Evolutionary conservation across 2,888 invertebrate genomes (phyloP).

Genomic region (Scaptomyza caliginosa): DNA sequence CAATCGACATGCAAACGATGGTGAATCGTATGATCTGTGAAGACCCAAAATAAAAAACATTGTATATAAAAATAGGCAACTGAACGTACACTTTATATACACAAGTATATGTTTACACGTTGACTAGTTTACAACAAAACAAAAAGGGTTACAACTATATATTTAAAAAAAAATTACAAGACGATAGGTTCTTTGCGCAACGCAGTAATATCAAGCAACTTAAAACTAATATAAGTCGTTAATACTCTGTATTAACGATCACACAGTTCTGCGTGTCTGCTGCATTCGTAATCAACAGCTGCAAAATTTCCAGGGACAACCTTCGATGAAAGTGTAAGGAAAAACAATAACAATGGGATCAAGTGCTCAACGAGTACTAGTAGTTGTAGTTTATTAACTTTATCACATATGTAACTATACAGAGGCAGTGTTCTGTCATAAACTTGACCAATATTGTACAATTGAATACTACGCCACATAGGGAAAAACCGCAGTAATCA

Average conservation of each 20-base stretch:
- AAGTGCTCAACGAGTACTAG: conserved; percentile 11
- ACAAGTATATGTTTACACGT: neutral
- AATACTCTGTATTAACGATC: neutral
- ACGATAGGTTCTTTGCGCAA: neutral
- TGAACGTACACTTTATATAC: neutral
- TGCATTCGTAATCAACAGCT: conserved; percentile 4
- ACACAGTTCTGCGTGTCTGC: neutral
- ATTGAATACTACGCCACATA: conserved; percentile 5
- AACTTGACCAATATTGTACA: conserved; percentile 68
- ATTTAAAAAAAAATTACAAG: neutral
- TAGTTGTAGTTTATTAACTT: conserved; percentile 17
- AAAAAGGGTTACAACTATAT: no score
- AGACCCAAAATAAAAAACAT: conserved; percentile 14
- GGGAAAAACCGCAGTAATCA: conserved; percentile 1
- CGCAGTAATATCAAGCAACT: neutral
- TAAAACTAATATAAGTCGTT: neutral
- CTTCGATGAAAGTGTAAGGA: conserved; percentile 29
- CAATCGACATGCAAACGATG: conserved; percentile 18
- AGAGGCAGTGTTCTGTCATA: conserved; percentile 16
- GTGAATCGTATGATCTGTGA: conserved; percentile 10
- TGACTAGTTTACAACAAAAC: neutral
- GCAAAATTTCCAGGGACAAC: conserved; percentile 15
- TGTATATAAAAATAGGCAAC: neutral
- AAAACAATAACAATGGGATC: conserved; percentile 26
- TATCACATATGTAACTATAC: conserved; percentile 40